Evolutionary conservation across 2,888 invertebrate species (phyloP).

Genomic region (Sarcophaga rosellei): DNA sequence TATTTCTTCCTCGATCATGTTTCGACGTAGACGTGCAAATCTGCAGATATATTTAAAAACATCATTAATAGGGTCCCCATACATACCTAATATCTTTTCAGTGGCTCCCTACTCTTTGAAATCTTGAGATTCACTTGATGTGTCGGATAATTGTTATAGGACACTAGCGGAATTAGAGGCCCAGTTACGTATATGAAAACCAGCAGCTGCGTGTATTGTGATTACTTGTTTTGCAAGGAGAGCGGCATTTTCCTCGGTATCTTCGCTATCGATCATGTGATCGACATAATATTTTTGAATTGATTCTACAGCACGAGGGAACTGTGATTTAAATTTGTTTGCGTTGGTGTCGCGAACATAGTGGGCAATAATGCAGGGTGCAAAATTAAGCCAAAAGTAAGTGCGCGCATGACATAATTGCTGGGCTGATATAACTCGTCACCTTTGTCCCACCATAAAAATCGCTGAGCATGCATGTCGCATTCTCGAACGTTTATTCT

Average conservation of each 20-base stretch:
- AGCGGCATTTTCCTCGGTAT: slow-evolving; percentile 10
- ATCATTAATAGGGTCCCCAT: slow-evolving; percentile 61
- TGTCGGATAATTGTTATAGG: too few relatives aligned
- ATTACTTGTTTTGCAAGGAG: slow-evolving; percentile 19
- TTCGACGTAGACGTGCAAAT: slow-evolving; percentile 54
- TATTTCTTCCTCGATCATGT: slow-evolving; percentile 29
- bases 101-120: slow-evolving; percentile 40
- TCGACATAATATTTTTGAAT: slow-evolving; percentile 22
- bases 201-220: slow-evolving; percentile 4
- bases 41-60: slow-evolving; percentile 61
- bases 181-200: slow-evolving; percentile 38
- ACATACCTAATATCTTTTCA: slow-evolving; percentile 58
- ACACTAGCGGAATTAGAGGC: neutral
- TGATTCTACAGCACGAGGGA: neutral
- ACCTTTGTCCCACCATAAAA: slow-evolving; percentile 61
- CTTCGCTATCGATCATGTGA: slow-evolving; percentile 39
- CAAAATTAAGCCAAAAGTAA: slow-evolving; percentile 37
- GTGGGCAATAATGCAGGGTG: slow-evolving; percentile 19
- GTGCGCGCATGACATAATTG: slow-evolving; percentile 39
- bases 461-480: slow-evolving; percentile 62
- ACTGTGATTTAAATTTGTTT: neutral
- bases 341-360: slow-evolving; percentile 18
- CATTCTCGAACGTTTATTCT: slow-evolving; percentile 54
- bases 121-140: slow-evolving; percentile 5
- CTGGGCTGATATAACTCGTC: slow-evolving; percentile 42